phyloP scores from a whole-genome alignment of 2,113 vertebrate species.

The Tringa solitaria region DNA sequence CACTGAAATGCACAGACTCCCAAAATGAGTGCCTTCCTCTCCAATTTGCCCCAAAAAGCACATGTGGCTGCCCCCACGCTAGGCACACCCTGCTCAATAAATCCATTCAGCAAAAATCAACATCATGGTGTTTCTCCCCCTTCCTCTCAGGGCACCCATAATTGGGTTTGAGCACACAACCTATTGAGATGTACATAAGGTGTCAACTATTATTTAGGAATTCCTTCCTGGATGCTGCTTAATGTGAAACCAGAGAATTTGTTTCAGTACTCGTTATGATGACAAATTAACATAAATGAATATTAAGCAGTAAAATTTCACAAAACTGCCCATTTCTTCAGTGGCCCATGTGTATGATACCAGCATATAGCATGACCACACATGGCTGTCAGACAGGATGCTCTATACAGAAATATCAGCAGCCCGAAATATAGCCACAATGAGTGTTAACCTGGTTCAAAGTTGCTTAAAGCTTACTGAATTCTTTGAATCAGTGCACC shows the following conservation, averaged over 20 bases:
- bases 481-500: constrained; percentile 66
- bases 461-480: constrained; percentile 72
- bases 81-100: fast-evolving
- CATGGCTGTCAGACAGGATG: background rate
- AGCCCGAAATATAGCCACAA: constrained; percentile 29
- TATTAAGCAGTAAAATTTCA: constrained; percentile 30
- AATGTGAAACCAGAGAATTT: constrained; percentile 8
- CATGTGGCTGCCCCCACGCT: background rate
- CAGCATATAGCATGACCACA: background rate
- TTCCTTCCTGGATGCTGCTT: constrained; percentile 21
- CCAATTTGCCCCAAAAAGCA: background rate
- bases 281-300: constrained; percentile 28
- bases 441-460: constrained; percentile 64
- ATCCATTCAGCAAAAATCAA: background rate
- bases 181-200: background rate
- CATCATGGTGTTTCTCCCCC: background rate
- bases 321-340: background rate
- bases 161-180: background rate
- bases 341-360: background rate
- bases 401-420: constrained; percentile 13
- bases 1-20: background rate
- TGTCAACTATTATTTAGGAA: constrained; percentile 14
- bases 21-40: background rate
- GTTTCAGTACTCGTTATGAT: constrained; percentile 4
- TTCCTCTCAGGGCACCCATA: background rate